These are phyloP conservation scores for Prunella strophiata DNA, from an alignment of 2,797 vertebrate species.

Conservation along the genomic window DNA sequence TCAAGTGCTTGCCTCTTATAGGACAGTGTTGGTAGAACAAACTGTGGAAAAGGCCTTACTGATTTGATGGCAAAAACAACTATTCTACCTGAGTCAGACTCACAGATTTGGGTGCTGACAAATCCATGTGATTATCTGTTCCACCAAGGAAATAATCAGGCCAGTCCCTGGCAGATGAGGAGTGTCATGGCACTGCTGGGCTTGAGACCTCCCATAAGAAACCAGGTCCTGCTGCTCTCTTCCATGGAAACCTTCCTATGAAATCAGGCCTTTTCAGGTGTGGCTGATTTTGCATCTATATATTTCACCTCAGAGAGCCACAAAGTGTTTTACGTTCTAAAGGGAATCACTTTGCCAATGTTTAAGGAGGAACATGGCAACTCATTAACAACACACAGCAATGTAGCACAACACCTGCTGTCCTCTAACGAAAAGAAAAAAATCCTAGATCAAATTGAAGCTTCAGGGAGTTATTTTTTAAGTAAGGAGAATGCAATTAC, in stretches of 20 bases:
- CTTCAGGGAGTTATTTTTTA: slow-evolving; percentile 54
- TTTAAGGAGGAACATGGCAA: background rate
- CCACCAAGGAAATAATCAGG: background rate
- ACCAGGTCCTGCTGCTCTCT: background rate
- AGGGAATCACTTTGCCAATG: background rate
- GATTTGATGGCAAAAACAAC: background rate
- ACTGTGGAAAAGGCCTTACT: background rate
- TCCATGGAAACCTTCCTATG: background rate
- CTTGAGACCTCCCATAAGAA: background rate
- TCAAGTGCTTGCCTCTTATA: background rate
- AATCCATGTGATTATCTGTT: background rate
- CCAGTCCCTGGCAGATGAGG: background rate
- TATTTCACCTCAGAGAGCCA: background rate
- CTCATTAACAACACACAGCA: background rate
- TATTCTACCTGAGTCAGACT: background rate
- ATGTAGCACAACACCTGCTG: slow-evolving; percentile 5
- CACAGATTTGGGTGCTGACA: background rate
- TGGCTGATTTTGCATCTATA: background rate
- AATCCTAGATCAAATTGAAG: background rate
- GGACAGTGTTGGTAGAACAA: background rate
- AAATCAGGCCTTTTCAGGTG: background rate
- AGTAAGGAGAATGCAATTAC: slow-evolving; percentile 48
- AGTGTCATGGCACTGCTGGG: background rate
- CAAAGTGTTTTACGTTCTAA: background rate
- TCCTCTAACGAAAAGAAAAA: slow-evolving; percentile 16